Base-by-base conservation (phyloP, 2,797 vertebrate genomes). In the Arctocebus calabarensis region DNA sequence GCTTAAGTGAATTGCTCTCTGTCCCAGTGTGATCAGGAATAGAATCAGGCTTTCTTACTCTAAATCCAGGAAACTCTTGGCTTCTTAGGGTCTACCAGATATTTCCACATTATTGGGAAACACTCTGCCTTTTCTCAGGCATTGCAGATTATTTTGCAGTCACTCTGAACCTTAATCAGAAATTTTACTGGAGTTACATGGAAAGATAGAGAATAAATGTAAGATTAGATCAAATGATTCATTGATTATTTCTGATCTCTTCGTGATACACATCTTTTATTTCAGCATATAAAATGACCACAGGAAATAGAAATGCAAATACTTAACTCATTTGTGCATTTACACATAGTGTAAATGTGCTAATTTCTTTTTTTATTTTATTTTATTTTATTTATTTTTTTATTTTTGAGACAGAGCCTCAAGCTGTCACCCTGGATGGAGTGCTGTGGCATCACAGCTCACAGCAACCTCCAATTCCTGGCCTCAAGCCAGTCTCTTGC, bases 91-190 rank as follows among this genome's bases (percentile, higher is more conserved):
- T 40, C 27, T 34, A 40, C 52, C 64, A n/a, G 27, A 25, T 87
- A 40, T 45, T 87, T 85, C 59, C 43, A 73, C 17, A 37, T 64
- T 62, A 66, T 22, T 91, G 68, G 23, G 40, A 88, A 86, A 82
- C 45, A 55, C 7, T 55, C 25, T 82, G 34, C 27, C 66, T 87
- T 66, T 95, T 78, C 64, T 77, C 25, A 94, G 74, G 81, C 11
- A 77, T 40, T 64, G 48, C 27, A 70, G 43, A 45, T 37, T 84
- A 34, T 84, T 97, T 91, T 90, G 77, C 94, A 91, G 29, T 90
- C 14, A 32, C 37, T 61, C 4, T 85, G 77, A 55, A 55, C 17
- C 3, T 2, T 48, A 78, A 43, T 93, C 77, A 92, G 85, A 95
- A 90, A 59, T 88, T 62, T 48, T 71, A 25, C 32, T 75, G 2